phyloP scores from a whole-genome alignment of 1,140 invertebrate species.

The Nephila pilipes region DNA sequence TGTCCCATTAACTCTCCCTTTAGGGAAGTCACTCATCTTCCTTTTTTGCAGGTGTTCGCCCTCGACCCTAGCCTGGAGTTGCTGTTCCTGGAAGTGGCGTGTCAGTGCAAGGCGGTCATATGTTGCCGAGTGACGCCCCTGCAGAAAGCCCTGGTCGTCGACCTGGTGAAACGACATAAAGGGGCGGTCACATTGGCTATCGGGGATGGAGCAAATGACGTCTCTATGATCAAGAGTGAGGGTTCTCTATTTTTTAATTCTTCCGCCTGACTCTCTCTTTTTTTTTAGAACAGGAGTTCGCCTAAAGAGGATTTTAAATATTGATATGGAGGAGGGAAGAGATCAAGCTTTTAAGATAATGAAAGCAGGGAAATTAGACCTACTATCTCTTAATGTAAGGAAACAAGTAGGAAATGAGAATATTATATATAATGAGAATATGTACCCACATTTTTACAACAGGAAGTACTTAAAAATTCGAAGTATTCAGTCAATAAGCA shows the following conservation, averaged over 20 bases:
- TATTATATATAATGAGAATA: too few relatives aligned
- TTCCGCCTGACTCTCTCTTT: too few relatives aligned
- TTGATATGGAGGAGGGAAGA: too few relatives aligned
- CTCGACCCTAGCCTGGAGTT: constrained; percentile 93
- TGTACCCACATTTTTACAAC: too few relatives aligned
- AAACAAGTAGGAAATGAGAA: too few relatives aligned
- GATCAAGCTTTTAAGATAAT: too few relatives aligned
- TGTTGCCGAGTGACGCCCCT: constrained; percentile 98
- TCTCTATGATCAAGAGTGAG: constrained; percentile 99
- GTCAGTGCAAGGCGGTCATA: constrained; percentile 87
- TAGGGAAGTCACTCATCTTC: background rate
- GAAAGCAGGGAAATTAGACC: too few relatives aligned
- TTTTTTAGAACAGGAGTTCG: too few relatives aligned
- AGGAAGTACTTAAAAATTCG: too few relatives aligned
- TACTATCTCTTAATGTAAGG: too few relatives aligned
- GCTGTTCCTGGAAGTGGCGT: constrained; percentile 88
- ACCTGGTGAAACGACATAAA: constrained; percentile 96
- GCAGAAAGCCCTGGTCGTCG: constrained; percentile 98
- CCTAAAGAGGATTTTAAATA: too few relatives aligned
- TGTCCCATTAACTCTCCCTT: background rate
- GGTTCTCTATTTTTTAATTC: background rate
- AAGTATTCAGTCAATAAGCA: too few relatives aligned
- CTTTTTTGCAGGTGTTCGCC: constrained; percentile 85
- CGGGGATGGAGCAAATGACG: constrained; percentile 99
- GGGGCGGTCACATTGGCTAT: constrained; percentile 97